Percentiles rank a stretch among this genome's conserved stretches.
phyloP scores from a whole-genome alignment of 2,888 invertebrate species.

The Polyommatus iphigenia region DNA sequence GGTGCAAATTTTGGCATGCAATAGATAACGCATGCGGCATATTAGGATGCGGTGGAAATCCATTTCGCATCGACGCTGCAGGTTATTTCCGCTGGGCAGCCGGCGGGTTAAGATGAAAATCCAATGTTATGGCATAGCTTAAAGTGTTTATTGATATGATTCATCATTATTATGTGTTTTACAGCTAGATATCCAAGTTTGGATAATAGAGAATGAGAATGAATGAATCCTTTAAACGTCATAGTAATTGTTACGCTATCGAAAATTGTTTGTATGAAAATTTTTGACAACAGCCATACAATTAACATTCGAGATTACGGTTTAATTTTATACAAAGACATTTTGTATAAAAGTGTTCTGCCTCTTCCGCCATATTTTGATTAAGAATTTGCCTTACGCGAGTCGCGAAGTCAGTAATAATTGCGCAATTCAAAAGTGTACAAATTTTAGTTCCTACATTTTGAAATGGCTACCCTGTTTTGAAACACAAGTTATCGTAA shows the following conservation, averaged over 20 bases:
- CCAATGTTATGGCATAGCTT: neutral
- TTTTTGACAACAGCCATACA: neutral
- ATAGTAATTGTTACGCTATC: too few relatives aligned
- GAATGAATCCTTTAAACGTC: too few relatives aligned
- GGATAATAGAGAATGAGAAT: too few relatives aligned
- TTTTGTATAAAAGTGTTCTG: neutral
- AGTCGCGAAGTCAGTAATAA: too few relatives aligned
- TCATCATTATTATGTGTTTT: neutral
- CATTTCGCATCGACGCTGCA: constrained; percentile 53
- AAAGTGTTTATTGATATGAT: neutral
- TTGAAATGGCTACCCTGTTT: neutral
- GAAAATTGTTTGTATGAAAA: neutral
- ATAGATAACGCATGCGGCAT: constrained; percentile 38
- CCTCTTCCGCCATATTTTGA: too few relatives aligned
- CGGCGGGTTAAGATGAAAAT: neutral
- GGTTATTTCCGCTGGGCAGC: constrained; percentile 53
- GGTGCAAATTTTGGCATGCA: constrained; percentile 44
- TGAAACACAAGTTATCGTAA: neutral
- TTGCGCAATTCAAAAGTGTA: too few relatives aligned
- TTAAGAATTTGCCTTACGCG: too few relatives aligned
- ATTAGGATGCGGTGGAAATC: constrained; percentile 55
- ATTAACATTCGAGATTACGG: neutral
- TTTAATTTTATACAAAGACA: neutral
- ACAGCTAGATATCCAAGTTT: too few relatives aligned
- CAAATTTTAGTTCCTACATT: neutral